These are phyloP conservation scores for Scytalopus superciliaris DNA, from an alignment of 2,113 vertebrate genomes.

Conservation along the genomic window DNA sequence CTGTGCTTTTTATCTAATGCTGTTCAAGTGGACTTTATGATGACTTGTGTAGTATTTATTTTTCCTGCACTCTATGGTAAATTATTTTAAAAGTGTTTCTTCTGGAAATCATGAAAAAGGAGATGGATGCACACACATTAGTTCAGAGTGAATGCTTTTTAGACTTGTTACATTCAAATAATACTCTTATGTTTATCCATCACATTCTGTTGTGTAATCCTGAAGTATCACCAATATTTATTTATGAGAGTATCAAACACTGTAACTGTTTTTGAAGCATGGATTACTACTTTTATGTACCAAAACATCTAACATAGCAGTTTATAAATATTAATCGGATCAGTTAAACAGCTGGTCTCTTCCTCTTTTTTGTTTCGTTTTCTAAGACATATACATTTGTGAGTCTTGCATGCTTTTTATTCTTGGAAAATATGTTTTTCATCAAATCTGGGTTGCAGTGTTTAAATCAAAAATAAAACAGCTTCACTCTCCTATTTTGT, in stretches of 20 bases:
- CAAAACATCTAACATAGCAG: background rate
- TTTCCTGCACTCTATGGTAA: background rate
- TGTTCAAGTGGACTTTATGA: background rate
- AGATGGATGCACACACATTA: background rate
- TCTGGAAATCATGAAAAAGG: background rate
- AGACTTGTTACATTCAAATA: background rate
- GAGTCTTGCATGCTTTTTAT: background rate
- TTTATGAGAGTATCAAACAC: background rate
- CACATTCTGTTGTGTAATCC: background rate
- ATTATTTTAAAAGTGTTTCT: background rate
- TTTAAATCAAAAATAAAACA: background rate
- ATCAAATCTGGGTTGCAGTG: background rate
- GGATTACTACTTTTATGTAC: background rate
- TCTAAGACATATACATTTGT: background rate
- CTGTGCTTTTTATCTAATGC: background rate
- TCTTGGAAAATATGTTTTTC: background rate
- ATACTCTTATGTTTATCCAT: background rate
- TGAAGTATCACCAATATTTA: background rate
- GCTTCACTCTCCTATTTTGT: background rate
- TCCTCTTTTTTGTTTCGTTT: background rate
- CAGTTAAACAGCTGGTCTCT: background rate
- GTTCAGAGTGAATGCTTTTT: background rate
- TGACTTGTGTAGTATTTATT: background rate
- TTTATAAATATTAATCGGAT: background rate
- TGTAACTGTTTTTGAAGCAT: background rate